These are phyloP conservation scores for Brienomyrus longianalis DNA, from an alignment of 2,113 vertebrate genomes.

Conservation along the genomic window DNA sequence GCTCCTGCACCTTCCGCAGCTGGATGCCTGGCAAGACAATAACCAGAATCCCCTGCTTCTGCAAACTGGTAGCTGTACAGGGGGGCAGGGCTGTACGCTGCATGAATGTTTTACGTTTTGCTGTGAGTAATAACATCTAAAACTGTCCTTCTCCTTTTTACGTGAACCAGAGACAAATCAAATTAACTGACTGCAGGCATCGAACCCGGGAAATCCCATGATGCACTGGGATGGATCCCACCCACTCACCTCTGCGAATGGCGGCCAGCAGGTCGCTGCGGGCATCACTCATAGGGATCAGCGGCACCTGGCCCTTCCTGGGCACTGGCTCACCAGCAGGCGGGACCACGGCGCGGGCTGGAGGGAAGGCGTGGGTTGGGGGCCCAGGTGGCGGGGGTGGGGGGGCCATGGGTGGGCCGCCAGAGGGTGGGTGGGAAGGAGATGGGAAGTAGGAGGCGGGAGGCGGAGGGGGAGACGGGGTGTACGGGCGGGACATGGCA, in stretches of 20 bases:
- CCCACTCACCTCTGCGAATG: constrained; percentile 76
- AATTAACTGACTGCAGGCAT: not conserved
- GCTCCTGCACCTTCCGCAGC: constrained; percentile 89
- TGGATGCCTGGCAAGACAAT: constrained; percentile 70
- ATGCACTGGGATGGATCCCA: constrained; percentile 6
- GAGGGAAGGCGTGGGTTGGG: constrained; percentile 47
- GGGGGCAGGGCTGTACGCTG: not conserved
- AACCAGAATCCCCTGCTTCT: not conserved
- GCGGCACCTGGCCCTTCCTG: constrained; percentile 66
- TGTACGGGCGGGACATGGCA: constrained; percentile 29
- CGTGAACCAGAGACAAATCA: not conserved
- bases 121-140: not conserved
- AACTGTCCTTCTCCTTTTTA: not conserved
- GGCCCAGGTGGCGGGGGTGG: constrained; percentile 40
- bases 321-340: constrained; percentile 36
- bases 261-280: constrained; percentile 84
- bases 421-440: constrained; percentile 44
- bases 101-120: not conserved
- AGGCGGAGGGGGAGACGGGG: constrained; percentile 40
- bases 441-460: constrained; percentile 57
- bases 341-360: constrained; percentile 50
- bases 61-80: not conserved
- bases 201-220: not conserved
- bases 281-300: constrained; percentile 86
- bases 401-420: constrained; percentile 36